These are phyloP conservation scores for Phania funesta DNA, from an alignment of 2,888 invertebrate species.

Conservation along the genomic window DNA sequence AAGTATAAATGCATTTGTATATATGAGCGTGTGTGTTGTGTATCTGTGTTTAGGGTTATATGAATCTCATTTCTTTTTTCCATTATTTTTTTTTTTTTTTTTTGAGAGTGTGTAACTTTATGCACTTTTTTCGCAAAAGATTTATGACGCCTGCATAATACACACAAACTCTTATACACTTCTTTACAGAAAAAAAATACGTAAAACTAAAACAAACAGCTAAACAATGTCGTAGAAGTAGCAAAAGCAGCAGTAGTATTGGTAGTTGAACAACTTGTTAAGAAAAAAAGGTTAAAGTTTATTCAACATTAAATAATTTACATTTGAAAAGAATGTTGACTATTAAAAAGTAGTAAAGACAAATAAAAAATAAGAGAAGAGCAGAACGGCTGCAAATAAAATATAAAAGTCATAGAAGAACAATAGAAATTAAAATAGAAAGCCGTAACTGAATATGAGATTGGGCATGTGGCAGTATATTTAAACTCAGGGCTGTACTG, in stretches of 20 bases:
- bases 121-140: conserved; percentile 51
- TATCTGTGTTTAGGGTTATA: not conserved
- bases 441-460: not conserved
- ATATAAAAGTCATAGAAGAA: conserved; percentile 31
- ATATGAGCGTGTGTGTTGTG: not conserved
- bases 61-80: too few species aligned
- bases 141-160: conserved; percentile 63
- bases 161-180: conserved; percentile 29
- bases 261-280: conserved; percentile 40
- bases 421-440: conserved; percentile 7
- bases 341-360: conserved; percentile 7
- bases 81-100: not conserved
- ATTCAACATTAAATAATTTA: conserved; percentile 59
- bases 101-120: conserved; percentile 2
- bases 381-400: conserved; percentile 37
- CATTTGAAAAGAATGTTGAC: conserved; percentile 56
- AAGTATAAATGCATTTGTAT: conserved; percentile 12
- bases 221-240: conserved; percentile 38
- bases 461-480: not conserved
- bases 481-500: not conserved
- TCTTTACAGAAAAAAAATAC: not conserved
- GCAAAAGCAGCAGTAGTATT: conserved; percentile 6
- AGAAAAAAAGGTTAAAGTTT: conserved; percentile 60
- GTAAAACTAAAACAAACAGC: conserved; percentile 44
- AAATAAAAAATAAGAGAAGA: not conserved